Conservation (phyloP, 1,140 invertebrate genomes). For the Vollenhovia emeryi region DNA sequence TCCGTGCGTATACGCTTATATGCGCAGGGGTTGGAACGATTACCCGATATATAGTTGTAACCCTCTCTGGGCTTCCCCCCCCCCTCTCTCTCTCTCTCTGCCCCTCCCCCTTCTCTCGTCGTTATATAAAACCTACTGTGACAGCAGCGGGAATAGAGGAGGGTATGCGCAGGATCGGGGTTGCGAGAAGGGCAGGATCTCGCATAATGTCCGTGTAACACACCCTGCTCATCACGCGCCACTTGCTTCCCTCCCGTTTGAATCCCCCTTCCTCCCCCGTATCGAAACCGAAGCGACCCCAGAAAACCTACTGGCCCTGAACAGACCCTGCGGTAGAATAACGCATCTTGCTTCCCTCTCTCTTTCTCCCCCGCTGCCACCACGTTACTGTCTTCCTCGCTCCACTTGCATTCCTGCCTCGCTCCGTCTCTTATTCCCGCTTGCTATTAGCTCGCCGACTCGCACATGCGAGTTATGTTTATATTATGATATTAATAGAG, state of each 20-base stretch:
- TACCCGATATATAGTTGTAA: conserved; percentile 79
- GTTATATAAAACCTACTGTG: conserved; percentile 64
- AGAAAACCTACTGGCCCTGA: conserved; percentile 71
- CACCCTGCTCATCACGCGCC: conserved; percentile 82
- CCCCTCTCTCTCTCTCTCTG: conserved; percentile 13
- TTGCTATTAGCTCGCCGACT: conserved; percentile 67
- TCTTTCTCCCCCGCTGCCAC: neutral
- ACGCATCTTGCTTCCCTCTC: conserved; percentile 40
- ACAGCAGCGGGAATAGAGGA: conserved; percentile 55
- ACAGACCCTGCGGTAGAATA: conserved; percentile 62
- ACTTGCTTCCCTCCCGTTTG: conserved; percentile 77
- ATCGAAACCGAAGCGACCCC: conserved; percentile 66
- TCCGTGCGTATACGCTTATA: conserved; percentile 41
- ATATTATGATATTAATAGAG: conserved; percentile 85
- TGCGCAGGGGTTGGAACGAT: conserved; percentile 70
- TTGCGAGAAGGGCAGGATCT: conserved; percentile 71
- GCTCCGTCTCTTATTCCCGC: conserved; percentile 37
- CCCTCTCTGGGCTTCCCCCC: conserved; percentile 57
- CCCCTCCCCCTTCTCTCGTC: conserved; percentile 14
- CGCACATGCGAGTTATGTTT: conserved; percentile 81
- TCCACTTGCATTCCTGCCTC: conserved; percentile 7
- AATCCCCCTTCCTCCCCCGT: conserved; percentile 32
- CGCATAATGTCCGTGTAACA: conserved; percentile 80
- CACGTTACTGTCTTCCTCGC: neutral
- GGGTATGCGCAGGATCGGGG: conserved; percentile 51